A percentile compares a stretch with the other conserved stretches of the same genome.
Conservation (phyloP, 2,113 vertebrate species). For the Python bivittatus region DNA sequence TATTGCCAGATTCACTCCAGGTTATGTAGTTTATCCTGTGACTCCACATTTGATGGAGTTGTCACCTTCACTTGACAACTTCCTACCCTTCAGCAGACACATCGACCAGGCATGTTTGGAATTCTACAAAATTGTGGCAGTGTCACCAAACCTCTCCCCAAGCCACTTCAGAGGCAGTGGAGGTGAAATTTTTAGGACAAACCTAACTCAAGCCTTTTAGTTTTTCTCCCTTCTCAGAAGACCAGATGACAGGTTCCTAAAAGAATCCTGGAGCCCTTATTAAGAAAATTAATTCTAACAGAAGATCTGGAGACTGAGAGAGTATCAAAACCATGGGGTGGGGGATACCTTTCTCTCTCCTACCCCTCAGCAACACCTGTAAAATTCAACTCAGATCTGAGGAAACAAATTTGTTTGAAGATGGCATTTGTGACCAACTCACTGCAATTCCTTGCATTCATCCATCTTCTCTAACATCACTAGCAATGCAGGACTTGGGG, state of each 20-base stretch:
- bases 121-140: neutral
- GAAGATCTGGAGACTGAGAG: neutral
- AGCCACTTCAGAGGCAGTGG: neutral
- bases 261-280: neutral
- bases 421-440: conserved; percentile 64
- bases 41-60: no score
- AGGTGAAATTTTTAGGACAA: neutral
- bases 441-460: conserved; percentile 71
- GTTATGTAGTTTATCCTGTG: no score
- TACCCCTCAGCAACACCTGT: conserved; percentile 35
- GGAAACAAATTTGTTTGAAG: conserved; percentile 67
- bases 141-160: neutral
- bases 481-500: conserved; percentile 59
- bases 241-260: neutral
- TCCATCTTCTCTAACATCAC: conserved; percentile 64
- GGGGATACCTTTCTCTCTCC: no score
- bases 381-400: conserved; percentile 43
- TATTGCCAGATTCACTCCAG: no score
- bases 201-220: neutral
- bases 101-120: no score
- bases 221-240: neutral
- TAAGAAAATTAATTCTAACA: conserved; percentile 13
- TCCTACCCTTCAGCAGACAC: no score
- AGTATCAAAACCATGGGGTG: neutral
- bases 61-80: no score